Conservation (phyloP, 2,888 invertebrate species). For the Arge pagana region DNA sequence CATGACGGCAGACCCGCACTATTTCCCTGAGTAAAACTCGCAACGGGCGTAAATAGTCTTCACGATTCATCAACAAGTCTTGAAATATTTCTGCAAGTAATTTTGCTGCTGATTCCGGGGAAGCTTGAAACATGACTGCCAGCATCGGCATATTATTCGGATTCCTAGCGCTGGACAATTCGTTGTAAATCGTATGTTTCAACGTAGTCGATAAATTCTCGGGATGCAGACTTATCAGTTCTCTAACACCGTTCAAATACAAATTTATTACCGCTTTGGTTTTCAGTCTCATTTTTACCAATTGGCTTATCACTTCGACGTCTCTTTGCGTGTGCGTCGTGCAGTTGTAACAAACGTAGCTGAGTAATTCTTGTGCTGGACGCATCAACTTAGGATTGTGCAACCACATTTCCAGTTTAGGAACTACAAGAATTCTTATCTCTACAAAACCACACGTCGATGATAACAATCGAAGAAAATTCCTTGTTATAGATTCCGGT, state of each 20-base stretch:
- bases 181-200: slow-evolving; percentile 93
- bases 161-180: slow-evolving; percentile 88
- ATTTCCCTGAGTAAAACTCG: slow-evolving; percentile 87
- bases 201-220: slow-evolving; percentile 84
- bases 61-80: slow-evolving; percentile 83
- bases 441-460: slow-evolving; percentile 86
- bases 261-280: slow-evolving; percentile 90
- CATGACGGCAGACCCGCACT: slow-evolving; percentile 80
- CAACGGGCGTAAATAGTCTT: slow-evolving; percentile 88
- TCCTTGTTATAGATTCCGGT: slow-evolving; percentile 85
- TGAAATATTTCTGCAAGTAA: slow-evolving; percentile 84
- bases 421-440: slow-evolving; percentile 78
- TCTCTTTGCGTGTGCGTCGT: slow-evolving; percentile 70
- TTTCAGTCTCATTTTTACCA: slow-evolving; percentile 90
- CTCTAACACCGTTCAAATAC: slow-evolving; percentile 87
- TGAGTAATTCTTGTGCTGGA: slow-evolving; percentile 88
- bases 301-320: slow-evolving; percentile 77
- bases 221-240: slow-evolving; percentile 83
- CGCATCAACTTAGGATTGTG: slow-evolving; percentile 94
- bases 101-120: slow-evolving; percentile 80
- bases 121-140: slow-evolving; percentile 84
- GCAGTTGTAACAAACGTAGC: slow-evolving; percentile 90
- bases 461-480: slow-evolving; percentile 83
- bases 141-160: slow-evolving; percentile 95
- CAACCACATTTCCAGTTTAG: slow-evolving; percentile 89